These are phyloP conservation scores for Alcedo atthis DNA, from an alignment of 2,797 vertebrate genomes.

Conservation along the genomic window DNA sequence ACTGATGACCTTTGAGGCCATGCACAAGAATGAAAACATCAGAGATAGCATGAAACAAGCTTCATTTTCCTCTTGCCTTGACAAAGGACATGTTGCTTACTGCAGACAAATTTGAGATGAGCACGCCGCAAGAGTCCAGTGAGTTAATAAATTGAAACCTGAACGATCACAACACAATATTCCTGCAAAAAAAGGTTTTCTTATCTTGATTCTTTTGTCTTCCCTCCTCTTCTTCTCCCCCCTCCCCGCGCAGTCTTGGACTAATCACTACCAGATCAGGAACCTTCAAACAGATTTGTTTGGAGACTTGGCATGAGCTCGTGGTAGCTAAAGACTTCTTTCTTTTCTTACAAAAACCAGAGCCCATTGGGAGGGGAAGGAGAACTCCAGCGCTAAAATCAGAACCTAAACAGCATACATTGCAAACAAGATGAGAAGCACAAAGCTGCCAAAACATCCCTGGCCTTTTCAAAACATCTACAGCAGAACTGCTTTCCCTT, in stretches of 20 bases:
- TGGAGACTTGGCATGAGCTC: background rate
- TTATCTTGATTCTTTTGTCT: background rate
- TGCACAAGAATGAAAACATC: background rate
- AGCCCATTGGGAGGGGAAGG: background rate
- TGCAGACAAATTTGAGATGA: background rate
- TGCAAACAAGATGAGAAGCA: background rate
- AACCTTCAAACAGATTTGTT: slow-evolving; percentile 27
- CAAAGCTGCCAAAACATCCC: background rate
- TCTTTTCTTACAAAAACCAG: background rate
- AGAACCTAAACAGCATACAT: background rate
- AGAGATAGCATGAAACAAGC: background rate
- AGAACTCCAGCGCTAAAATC: background rate
- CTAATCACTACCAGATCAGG: slow-evolving; percentile 28
- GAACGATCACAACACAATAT: background rate
- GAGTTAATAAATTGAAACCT: background rate
- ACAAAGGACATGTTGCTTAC: background rate
- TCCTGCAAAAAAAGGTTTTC: background rate
- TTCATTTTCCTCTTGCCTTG: background rate
- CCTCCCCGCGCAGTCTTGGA: background rate
- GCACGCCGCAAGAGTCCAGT: rapidly evolving
- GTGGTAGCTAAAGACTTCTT: background rate
- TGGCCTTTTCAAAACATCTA: background rate
- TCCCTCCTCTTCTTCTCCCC: background rate
- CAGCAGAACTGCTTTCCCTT: background rate
- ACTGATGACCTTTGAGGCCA: background rate